Percentiles rank a stretch among this genome's conserved stretches.
These are phyloP conservation scores for Myripristis jacobus DNA, from an alignment of 2,797 vertebrate species.

Conservation along the genomic window DNA sequence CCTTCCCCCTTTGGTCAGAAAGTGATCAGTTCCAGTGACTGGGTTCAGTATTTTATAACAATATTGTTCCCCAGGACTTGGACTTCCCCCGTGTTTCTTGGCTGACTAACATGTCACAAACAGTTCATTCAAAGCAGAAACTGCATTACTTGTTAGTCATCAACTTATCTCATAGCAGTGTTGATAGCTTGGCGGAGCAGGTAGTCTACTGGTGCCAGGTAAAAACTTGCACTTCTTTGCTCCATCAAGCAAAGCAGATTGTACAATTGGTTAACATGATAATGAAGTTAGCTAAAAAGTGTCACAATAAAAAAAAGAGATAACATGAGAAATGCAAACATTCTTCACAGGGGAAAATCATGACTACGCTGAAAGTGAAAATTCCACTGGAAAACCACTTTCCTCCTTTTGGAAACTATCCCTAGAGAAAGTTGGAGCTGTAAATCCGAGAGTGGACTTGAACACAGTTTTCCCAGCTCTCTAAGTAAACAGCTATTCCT, in stretches of 20 bases:
- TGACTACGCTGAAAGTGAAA: conserved; percentile 14
- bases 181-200: not conserved
- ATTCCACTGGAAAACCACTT: not conserved
- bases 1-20: conserved; percentile 44
- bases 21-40: conserved; percentile 7
- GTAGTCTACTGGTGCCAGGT: conserved; percentile 5
- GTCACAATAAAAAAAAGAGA: conserved; percentile 30
- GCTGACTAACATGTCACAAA: not conserved
- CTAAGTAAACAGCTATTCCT: not conserved
- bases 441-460: not conserved
- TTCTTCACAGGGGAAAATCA: conserved; percentile 22
- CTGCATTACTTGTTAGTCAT: not conserved
- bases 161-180: not conserved
- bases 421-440: not conserved
- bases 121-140: not conserved
- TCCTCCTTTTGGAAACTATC: not conserved
- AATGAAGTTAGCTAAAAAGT: conserved; percentile 31
- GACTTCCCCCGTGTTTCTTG: too few relatives aligned
- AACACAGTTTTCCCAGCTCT: not conserved
- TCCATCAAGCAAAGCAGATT: conserved; percentile 18
- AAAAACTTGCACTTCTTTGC: not conserved
- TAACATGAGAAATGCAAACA: conserved; percentile 46
- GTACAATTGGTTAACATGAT: conserved; percentile 34
- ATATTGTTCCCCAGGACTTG: not conserved
- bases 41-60: not conserved